phyloP scores from a whole-genome alignment of 2,797 vertebrate species.

The Xerus rutilus region DNA sequence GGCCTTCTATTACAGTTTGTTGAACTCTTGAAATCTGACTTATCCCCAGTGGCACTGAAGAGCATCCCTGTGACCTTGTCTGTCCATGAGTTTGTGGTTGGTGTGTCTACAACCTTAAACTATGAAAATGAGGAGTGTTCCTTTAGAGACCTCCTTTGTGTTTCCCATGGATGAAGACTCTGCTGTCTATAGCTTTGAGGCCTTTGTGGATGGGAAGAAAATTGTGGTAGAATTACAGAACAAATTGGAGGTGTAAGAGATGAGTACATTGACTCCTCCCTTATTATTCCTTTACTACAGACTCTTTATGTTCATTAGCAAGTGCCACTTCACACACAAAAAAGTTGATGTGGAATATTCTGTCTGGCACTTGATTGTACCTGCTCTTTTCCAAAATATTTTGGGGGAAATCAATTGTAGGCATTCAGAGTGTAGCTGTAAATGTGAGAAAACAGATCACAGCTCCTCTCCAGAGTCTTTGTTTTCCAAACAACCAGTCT shows the following conservation, averaged over 20 bases:
- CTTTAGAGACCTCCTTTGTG: constrained; percentile 91
- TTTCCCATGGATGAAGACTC: constrained; percentile 92
- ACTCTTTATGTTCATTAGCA: not conserved
- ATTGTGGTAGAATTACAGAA: constrained; percentile 91
- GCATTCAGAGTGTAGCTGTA: not conserved
- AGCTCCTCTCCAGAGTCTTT: too few relatives aligned
- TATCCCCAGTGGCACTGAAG: constrained; percentile 90
- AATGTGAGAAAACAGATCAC: not conserved
- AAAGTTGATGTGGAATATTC: not conserved
- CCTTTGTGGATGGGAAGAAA: constrained; percentile 88
- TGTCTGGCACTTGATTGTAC: not conserved
- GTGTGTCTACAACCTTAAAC: constrained; percentile 90
- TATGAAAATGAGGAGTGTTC: constrained; percentile 90
- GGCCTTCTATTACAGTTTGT: not conserved
- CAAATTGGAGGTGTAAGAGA: constrained; percentile 87
- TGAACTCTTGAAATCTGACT: not conserved
- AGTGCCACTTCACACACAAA: not conserved
- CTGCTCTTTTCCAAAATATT: not conserved
- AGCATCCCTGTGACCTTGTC: constrained; percentile 89
- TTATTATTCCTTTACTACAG: not conserved
- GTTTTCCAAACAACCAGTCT: not conserved
- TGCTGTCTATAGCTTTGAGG: constrained; percentile 92
- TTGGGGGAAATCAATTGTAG: not conserved
- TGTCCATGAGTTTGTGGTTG: constrained; percentile 90
- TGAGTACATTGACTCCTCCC: too few relatives aligned